Evolutionary conservation across 2,888 invertebrate species (phyloP).

Genomic region (Ophonus ardosiacus): DNA sequence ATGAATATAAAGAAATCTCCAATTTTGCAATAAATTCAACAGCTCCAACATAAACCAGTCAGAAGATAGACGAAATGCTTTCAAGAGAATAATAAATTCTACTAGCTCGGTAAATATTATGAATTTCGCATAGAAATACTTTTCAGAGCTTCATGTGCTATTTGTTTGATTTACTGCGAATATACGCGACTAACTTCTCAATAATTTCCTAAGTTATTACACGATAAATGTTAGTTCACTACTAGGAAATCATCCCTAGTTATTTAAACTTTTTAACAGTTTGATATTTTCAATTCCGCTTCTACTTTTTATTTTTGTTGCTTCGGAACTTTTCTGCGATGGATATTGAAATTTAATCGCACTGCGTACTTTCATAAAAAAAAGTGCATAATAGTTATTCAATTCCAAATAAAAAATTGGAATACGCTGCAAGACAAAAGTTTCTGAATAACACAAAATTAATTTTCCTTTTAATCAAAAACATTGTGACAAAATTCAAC

Average conservation of each 20-base stretch:
- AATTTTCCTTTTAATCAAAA: too few species aligned
- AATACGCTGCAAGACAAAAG: too few species aligned
- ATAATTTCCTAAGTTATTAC: constrained; percentile 50
- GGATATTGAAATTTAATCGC: constrained; percentile 39
- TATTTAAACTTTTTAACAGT: constrained; percentile 59
- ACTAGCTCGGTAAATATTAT: constrained; percentile 37
- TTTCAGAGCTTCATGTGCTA: constrained; percentile 36
- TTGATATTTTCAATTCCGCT: constrained; percentile 54
- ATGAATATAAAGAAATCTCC: neutral
- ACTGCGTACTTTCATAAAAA: neutral
- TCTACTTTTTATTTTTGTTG: constrained; percentile 32
- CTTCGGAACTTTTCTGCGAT: constrained; percentile 18
- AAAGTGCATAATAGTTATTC: too few species aligned
- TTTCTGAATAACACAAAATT: too few species aligned
- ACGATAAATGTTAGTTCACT: constrained; percentile 43
- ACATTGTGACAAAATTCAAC: too few species aligned
- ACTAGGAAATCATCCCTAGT: constrained; percentile 50
- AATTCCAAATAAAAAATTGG: too few species aligned
- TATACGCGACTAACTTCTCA: constrained; percentile 43
- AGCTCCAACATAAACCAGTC: neutral
- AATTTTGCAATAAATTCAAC: neutral
- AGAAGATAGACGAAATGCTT: constrained; percentile 23
- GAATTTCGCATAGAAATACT: constrained; percentile 43
- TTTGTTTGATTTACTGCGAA: constrained; percentile 39
- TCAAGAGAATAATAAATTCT: constrained; percentile 38